Percentiles rank a stretch among this genome's conserved stretches.
Evolutionary conservation across 2,113 vertebrate genomes (phyloP).

Genomic region (human (Homo sapiens)): GRCh38 chr15:68642501-68643000

Average conservation of each 20-base stretch:
- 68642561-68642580: background rate
- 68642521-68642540: background rate
- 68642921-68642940: constrained; percentile 31
- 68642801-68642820: background rate
- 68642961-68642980: background rate
- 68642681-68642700: background rate
- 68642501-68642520: background rate
- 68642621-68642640: background rate
- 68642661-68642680: background rate
- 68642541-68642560: background rate
- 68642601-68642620: background rate
- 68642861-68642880: background rate
- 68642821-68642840: background rate
- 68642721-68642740: background rate
- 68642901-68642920: background rate
- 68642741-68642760: background rate
- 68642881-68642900: background rate
- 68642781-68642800: background rate
- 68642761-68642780: rapidly evolving
- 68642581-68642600: background rate
- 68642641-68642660: background rate
- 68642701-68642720: background rate
- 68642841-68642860: background rate
- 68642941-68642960: background rate
- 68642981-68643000: background rate